These are phyloP conservation scores for Aphrophora alni DNA, from an alignment of 2,888 invertebrate species.

Conservation along the genomic window DNA sequence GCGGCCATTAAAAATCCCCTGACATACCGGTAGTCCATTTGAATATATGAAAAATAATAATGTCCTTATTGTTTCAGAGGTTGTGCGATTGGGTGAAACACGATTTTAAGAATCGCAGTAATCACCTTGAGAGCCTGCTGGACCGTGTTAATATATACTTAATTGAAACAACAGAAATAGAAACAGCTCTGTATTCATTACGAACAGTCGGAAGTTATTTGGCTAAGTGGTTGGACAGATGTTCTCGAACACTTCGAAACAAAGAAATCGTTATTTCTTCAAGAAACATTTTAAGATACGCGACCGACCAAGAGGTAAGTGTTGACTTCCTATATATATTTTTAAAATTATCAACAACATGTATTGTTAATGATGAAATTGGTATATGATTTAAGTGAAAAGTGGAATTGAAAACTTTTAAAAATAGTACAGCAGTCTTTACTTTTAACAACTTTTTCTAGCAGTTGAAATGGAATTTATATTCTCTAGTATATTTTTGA, in stretches of 20 bases:
- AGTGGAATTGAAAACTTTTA: too few relatives aligned
- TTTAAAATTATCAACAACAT: too few relatives aligned
- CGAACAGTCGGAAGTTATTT: conserved; percentile 1
- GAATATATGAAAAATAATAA: too few relatives aligned
- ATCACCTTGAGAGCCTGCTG: neutral
- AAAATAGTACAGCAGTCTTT: too few relatives aligned
- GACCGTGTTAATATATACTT: conserved; percentile 24
- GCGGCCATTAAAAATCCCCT: too few relatives aligned
- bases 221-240: conserved; percentile 26
- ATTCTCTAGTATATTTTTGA: too few relatives aligned
- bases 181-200: conserved; percentile 18
- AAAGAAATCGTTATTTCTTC: conserved; percentile 10
- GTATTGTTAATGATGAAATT: too few relatives aligned
- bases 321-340: too few relatives aligned
- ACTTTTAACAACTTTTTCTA: too few relatives aligned
- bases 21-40: too few relatives aligned
- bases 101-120: conserved; percentile 1
- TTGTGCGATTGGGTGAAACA: conserved; percentile 22
- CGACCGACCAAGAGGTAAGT: neutral
- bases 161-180: conserved; percentile 15
- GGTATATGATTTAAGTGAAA: too few relatives aligned
- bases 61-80: conserved; percentile 19
- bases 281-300: neutral
- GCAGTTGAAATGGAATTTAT: too few relatives aligned
- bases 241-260: neutral